These are phyloP conservation scores for Nebria salina DNA, from an alignment of 2,888 invertebrate genomes.

Conservation along the genomic window DNA sequence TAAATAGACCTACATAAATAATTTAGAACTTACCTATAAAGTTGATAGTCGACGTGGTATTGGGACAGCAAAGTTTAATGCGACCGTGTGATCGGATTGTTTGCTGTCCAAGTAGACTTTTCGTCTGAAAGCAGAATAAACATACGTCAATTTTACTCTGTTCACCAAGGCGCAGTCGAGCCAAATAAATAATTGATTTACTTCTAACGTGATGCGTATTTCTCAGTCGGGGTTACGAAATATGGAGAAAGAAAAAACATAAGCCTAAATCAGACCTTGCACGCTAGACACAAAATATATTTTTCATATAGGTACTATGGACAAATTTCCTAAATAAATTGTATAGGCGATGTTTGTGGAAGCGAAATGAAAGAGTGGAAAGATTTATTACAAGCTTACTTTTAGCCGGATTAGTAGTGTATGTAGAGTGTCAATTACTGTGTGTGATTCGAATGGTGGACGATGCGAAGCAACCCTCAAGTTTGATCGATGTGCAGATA, in stretches of 20 bases:
- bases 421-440: conserved; percentile 36
- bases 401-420: conserved; percentile 36
- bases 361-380: neutral
- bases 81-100: conserved; percentile 35
- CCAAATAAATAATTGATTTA: conserved; percentile 28
- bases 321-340: neutral
- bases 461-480: neutral
- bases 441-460: conserved; percentile 29
- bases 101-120: conserved; percentile 33
- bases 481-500: conserved; percentile 35
- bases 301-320: neutral
- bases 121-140: conserved; percentile 21
- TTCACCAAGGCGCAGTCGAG: neutral
- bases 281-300: neutral
- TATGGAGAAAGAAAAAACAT: neutral
- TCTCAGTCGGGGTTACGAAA: neutral
- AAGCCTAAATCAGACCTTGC: neutral
- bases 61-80: conserved; percentile 35
- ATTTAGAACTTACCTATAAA: conserved; percentile 43
- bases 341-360: neutral
- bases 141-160: conserved; percentile 26
- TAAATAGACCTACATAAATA: conserved; percentile 5
- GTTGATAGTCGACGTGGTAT: conserved; percentile 34
- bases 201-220: conserved; percentile 17
- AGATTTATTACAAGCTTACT: conserved; percentile 37